These are phyloP conservation scores for Scartelaos histophorus DNA, from an alignment of 2,113 vertebrate species.

Conservation along the genomic window DNA sequence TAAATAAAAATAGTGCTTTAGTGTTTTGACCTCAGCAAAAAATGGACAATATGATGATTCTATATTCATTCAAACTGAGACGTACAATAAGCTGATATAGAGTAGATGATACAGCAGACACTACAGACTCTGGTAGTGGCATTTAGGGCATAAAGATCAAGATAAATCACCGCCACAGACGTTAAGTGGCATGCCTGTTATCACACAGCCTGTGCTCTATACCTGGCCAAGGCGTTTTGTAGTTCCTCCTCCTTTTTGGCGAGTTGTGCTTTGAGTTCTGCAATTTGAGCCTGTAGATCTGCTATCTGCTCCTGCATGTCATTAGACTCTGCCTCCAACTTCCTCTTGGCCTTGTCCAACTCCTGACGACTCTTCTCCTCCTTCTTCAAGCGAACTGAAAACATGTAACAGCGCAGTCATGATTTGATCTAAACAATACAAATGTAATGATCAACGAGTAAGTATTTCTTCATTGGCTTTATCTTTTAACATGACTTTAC, in stretches of 20 bases:
- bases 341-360: slow-evolving; percentile 91
- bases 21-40: too few species aligned
- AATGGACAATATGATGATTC: too few species aligned
- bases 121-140: too few species aligned
- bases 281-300: slow-evolving; percentile 89
- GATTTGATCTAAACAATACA: neutral
- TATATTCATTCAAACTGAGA: too few species aligned
- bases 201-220: slow-evolving; percentile 8
- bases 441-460: neutral
- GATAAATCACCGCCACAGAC: too few species aligned
- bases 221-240: slow-evolving; percentile 89
- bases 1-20: too few species aligned
- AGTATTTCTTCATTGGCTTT: neutral
- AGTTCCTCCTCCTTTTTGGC: slow-evolving; percentile 94
- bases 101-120: too few species aligned
- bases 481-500: slow-evolving; percentile 56
- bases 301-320: slow-evolving; percentile 91
- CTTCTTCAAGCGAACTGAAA: slow-evolving; percentile 89
- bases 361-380: slow-evolving; percentile 95
- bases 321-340: slow-evolving; percentile 88
- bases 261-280: slow-evolving; percentile 89
- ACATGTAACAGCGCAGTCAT: neutral
- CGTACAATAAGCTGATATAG: too few species aligned
- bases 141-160: too few species aligned
- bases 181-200: too few species aligned